Percentiles rank a stretch among this genome's conserved stretches.
Evolutionary conservation across 2,888 invertebrate species (phyloP).

Genomic region (Diogma glabrata): DNA sequence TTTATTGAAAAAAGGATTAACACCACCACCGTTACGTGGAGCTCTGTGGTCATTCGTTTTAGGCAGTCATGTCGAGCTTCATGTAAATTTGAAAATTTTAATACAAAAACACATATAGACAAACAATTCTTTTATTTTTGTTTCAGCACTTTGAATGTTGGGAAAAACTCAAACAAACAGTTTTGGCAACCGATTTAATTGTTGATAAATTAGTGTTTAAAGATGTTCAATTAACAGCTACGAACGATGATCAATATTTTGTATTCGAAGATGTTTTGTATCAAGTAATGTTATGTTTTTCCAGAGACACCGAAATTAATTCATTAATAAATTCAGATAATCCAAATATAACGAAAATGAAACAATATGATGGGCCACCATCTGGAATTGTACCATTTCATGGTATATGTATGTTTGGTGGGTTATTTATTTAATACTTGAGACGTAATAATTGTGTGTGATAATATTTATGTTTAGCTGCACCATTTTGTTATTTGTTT

Average conservation of each 20-base stretch:
- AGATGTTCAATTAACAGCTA: constrained; percentile 90
- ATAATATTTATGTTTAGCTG: constrained; percentile 48
- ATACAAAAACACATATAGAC: background rate
- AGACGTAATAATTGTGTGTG: background rate
- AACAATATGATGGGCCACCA: constrained; percentile 53
- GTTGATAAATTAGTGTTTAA: constrained; percentile 91
- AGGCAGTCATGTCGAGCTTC: constrained; percentile 60
- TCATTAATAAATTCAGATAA: constrained; percentile 50
- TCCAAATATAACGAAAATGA: constrained; percentile 26
- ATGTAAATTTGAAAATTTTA: constrained; percentile 37
- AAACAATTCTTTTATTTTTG: constrained; percentile 11
- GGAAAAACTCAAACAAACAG: constrained; percentile 66
- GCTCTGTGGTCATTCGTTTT: constrained; percentile 79
- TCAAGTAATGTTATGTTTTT: constrained; percentile 86
- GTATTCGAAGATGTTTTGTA: constrained; percentile 93
- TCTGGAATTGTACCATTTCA: constrained; percentile 94
- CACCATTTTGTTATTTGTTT: constrained; percentile 88
- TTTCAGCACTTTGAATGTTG: constrained; percentile 63
- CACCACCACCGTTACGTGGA: constrained; percentile 52
- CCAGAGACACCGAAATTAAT: constrained; percentile 72
- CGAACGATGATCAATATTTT: constrained; percentile 96
- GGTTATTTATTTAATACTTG: constrained; percentile 23
- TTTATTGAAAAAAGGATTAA: constrained; percentile 54
- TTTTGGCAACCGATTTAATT: constrained; percentile 80
- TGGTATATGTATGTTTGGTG: constrained; percentile 96